Percentiles rank a stretch among this genome's conserved stretches.
Evolutionary conservation across 2,113 vertebrate species (phyloP).

Genomic region (Macrotis lagotis): DNA sequence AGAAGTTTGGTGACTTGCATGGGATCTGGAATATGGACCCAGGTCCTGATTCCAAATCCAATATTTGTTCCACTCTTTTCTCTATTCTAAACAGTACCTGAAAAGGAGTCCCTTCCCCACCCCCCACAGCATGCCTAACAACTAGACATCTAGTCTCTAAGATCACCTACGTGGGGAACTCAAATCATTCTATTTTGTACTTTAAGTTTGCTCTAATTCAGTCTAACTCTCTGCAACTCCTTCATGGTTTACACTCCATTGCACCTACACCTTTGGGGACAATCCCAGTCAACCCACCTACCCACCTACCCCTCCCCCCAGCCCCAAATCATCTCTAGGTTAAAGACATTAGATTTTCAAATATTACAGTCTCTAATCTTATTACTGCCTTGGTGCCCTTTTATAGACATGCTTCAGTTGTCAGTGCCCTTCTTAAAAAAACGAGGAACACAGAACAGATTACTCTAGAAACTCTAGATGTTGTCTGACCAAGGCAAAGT

Average conservation of each 20-base stretch:
- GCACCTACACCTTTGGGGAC: not conserved
- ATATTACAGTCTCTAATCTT: not conserved
- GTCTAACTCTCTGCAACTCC: not conserved
- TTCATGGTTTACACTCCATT: not conserved
- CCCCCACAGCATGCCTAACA: not conserved
- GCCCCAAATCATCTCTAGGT: not conserved
- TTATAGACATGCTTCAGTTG: not conserved
- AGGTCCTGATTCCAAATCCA: not conserved
- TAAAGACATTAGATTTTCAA: not conserved
- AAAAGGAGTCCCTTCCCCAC: not conserved
- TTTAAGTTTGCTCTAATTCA: not conserved
- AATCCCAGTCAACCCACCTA: not conserved
- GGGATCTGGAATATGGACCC: not conserved
- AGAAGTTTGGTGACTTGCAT: not conserved
- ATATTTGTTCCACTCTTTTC: not conserved
- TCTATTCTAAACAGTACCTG: not conserved
- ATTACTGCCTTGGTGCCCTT: not conserved
- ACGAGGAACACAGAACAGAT: not conserved
- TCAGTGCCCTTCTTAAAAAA: not conserved
- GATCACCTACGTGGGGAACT: not conserved
- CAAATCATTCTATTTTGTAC: not conserved
- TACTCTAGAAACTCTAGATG: not conserved
- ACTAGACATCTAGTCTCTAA: not conserved
- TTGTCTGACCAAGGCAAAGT: not conserved
- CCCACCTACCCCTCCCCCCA: not conserved